These are phyloP conservation scores for Acromyrmex heyeri DNA, from an alignment of 1,140 invertebrate species.

Conservation along the genomic window DNA sequence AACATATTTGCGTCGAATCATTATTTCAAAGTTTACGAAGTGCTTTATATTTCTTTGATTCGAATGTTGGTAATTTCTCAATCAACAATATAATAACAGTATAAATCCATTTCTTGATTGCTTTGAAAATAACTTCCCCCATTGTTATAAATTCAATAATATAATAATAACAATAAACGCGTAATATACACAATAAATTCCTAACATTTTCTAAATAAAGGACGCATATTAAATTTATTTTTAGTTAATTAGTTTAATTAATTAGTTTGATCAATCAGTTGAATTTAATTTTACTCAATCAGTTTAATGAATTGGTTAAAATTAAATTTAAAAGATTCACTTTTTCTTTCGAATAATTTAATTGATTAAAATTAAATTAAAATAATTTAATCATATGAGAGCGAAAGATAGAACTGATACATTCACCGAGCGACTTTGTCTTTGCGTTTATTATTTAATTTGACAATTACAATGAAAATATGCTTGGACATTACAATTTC, in stretches of 20 bases:
- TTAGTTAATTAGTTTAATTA: background rate
- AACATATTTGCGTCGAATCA: background rate
- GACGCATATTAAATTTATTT: background rate
- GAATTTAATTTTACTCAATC: background rate
- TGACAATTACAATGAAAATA: too few relatives aligned
- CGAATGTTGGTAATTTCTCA: background rate
- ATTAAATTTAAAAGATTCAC: background rate
- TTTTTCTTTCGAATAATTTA: background rate
- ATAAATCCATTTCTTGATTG: background rate
- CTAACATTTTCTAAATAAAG: constrained; percentile 8
- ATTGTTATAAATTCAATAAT: background rate
- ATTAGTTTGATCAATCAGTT: background rate
- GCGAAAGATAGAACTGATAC: too few relatives aligned
- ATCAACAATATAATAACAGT: background rate
- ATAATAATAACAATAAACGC: background rate
- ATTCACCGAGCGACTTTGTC: too few relatives aligned
- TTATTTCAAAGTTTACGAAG: background rate
- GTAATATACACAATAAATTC: background rate
- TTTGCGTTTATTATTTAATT: too few relatives aligned
- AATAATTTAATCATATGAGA: background rate
- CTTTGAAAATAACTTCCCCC: background rate
- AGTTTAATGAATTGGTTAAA: background rate
- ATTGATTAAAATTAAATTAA: background rate
- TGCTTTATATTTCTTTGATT: background rate
- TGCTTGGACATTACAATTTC: too few relatives aligned